Conservation (phyloP, 1,140 invertebrate species). For the Melipona quadrifasciata region DNA sequence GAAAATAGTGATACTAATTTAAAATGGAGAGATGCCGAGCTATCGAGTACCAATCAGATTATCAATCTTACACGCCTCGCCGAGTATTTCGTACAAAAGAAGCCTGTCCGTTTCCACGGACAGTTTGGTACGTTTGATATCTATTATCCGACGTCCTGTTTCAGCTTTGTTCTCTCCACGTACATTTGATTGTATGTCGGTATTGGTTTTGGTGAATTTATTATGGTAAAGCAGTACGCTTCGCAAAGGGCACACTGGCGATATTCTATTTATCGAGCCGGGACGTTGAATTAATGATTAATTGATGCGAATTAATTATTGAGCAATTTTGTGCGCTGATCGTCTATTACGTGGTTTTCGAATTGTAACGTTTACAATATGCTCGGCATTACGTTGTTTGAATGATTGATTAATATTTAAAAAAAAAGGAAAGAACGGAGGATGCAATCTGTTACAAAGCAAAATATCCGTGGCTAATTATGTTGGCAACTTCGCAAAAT, state of each 20-base stretch:
- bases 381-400: not conserved
- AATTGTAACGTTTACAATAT: not conserved
- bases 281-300: not conserved
- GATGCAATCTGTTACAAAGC: not conserved
- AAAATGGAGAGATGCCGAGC: no score
- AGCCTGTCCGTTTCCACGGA: not conserved
- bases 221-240: not conserved
- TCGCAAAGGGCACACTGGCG: not conserved
- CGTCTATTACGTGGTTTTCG: not conserved
- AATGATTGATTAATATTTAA: not conserved
- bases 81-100: not conserved
- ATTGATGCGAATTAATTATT: constrained; percentile 6
- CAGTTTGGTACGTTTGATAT: not conserved
- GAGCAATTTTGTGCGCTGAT: not conserved
- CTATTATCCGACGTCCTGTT: not conserved
- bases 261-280: not conserved
- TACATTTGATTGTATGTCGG: no score
- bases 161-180: not conserved
- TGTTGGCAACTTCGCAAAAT: not conserved
- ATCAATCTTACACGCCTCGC: not conserved
- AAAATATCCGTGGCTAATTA: not conserved
- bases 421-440: not conserved
- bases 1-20: no score
- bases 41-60: not conserved
- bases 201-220: not conserved